phyloP scores from a whole-genome alignment of 2,797 vertebrate genomes.

The Hirundo rustica region DNA sequence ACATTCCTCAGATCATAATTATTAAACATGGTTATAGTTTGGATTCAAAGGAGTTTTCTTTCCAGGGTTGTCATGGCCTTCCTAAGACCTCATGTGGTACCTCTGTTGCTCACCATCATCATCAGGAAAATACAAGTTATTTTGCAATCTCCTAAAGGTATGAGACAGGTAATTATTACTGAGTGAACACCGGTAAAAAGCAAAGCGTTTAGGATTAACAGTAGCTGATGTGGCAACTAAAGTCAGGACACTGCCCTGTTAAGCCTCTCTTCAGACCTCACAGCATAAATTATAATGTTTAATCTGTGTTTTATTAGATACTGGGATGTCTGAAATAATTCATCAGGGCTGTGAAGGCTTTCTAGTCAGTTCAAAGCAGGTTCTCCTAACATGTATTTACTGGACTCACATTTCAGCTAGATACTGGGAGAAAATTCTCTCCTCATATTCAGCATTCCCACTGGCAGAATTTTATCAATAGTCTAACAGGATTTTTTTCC shows the following conservation, averaged over 20 bases:
- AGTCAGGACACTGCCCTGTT: not conserved
- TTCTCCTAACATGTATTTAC: not conserved
- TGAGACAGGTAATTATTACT: not conserved
- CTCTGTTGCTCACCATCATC: not conserved
- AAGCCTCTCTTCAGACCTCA: not conserved
- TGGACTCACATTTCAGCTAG: not conserved
- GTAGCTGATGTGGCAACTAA: not conserved
- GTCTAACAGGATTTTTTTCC: not conserved
- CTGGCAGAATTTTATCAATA: not conserved
- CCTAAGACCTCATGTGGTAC: accelerated
- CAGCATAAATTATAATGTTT: not conserved
- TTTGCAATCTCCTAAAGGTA: not conserved
- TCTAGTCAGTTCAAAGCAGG: not conserved
- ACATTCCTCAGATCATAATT: not conserved
- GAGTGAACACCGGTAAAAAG: not conserved
- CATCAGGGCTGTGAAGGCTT: not conserved
- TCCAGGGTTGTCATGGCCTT: not conserved
- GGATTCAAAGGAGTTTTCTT: not conserved
- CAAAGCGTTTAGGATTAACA: not conserved
- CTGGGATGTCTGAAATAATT: not conserved
- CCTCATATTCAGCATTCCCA: not conserved
- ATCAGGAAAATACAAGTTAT: not conserved
- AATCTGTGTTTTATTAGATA: not conserved
- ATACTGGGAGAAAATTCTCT: not conserved
- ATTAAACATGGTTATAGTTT: not conserved